Evolutionary conservation across 2,888 invertebrate genomes (phyloP).

Genomic region (Eristalis pertinax): DNA sequence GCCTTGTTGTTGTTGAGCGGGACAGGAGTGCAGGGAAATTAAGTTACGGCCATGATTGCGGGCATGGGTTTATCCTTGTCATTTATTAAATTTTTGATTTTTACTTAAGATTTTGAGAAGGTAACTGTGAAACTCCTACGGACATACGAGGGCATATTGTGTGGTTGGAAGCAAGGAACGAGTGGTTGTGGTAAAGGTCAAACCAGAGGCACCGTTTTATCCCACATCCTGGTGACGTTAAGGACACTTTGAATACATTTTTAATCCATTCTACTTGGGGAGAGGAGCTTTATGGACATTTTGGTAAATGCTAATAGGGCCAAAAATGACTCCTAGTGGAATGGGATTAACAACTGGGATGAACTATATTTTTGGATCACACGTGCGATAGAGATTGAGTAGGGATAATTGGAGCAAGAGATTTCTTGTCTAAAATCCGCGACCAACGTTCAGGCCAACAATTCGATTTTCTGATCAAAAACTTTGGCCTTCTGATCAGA

Average conservation of each 20-base stretch:
- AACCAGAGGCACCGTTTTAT: neutral
- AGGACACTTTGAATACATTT: neutral
- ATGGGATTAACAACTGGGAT: too few species aligned
- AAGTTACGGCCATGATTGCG: neutral
- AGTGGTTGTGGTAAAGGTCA: neutral
- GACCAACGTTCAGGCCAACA: too few species aligned
- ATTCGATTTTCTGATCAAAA: too few species aligned
- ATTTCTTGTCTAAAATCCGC: too few species aligned
- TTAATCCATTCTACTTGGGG: neutral
- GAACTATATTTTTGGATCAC: too few species aligned
- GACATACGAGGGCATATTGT: too few species aligned
- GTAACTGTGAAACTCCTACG: neutral
- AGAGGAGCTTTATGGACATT: neutral
- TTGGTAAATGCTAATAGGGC: too few species aligned
- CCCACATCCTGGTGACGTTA: neutral
- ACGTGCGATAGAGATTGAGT: too few species aligned
- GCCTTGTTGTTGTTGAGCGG: neutral
- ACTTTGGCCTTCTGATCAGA: too few species aligned
- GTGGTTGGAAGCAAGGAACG: neutral
- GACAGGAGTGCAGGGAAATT: neutral
- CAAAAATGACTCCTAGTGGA: too few species aligned
- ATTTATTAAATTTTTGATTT: slow-evolving; percentile 32
- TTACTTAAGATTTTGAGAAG: neutral
- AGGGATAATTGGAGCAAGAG: too few species aligned
- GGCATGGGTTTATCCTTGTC: slow-evolving; percentile 9